Evolutionary conservation across 92 coral and sea anemone species (phyloP), one percentile per base, ranked within the genome.

Genomic region (Ricordea florida): DNA sequence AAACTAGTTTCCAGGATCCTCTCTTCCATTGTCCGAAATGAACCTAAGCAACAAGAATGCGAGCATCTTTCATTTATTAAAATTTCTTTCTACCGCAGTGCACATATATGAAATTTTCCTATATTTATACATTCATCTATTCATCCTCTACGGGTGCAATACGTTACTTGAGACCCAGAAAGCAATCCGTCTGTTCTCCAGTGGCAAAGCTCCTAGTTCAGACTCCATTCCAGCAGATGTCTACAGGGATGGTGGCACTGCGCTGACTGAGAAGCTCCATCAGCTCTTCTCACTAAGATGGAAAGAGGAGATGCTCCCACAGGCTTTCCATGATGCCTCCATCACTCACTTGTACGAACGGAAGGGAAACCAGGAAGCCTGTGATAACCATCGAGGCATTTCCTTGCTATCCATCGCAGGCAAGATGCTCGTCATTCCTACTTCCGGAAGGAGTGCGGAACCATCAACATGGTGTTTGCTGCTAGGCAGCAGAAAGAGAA

Each of bases 341-440:
- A 76, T 76, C 14, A 48, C 46, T 5, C 78, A 65, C 56, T 56
- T 74, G 9, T 74, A 74, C 53, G 43, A 74, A 38, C 29, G 36
- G 25, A 74, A 36, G 43, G 79, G 76, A 5, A 62, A 62, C n/a
- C 32, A 25, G 16, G 6, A 58, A 13, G 66, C n/a, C 10, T 55
- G 79, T 17, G 72, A 35, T 23, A 55, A 71, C 48, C 50, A 71
- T 72, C 16, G 72, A 11, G 79, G 79, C 2, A 71, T 71, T 3
- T 71, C 79, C 20, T 25, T 57, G 18, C 79, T 58, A 2, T 55
- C 48, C 31, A 71, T 71, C 4, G 68, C 70, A 4, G 82, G 83
- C 4, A 82, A 82, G 69, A 74, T 82, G 27, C 59, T 74, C 2
- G 77, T 83, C 22, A n/a, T n/a, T n/a, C n/a, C n/a, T n/a, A n/a